Evolutionary conservation across 2,797 vertebrate species (phyloP), one percentile per base, ranked within the genome.

Genomic region (Avahi laniger): DNA sequence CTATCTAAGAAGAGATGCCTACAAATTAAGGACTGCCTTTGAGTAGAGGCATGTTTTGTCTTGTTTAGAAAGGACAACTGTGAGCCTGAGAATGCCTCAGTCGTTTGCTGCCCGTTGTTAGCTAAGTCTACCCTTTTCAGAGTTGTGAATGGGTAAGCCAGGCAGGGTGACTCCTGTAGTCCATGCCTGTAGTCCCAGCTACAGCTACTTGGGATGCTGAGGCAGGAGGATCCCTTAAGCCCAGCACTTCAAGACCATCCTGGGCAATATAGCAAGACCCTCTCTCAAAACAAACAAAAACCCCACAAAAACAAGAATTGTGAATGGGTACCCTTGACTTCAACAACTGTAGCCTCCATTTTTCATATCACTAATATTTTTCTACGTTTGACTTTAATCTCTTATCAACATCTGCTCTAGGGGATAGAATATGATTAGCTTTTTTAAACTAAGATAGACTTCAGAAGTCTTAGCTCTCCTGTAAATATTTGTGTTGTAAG

Each of bases 401-500:
- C 63, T 78, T 52, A 81, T 46, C 10, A 84, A 79, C 13, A 84
- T 46, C 14, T 93, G 33, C 14, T 72, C 26, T 63, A 54, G 46
- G 46, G 46, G 14, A 84, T 85, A 79, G 43, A 83, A 46, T n/a
- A 33, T 91, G 65, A 80, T 50, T 24, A 63, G 12, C 43, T 91
- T 91, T 65, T 33, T 72, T 81, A 91, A 73, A 81, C 70, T 94
- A 78, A 94, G n/a, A 20, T 78, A 79, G 61, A 85, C 12, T 75
- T 91, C 52, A 24, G 63, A 87, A 89, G 5, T 72, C 70, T 92
- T 83, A 70, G 13, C 17, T 78, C 9, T 63, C 9, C 12, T 61
- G n/a, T 13, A 89, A 70, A 89, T 72, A 61, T 52, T 61, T 93
- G 61, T 52, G 14, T 65, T 63, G n/a, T 63, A 17, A 89, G 87